A percentile compares a stretch with the other conserved stretches of the same genome.
These are phyloP conservation scores for Coregonus suidteri DNA, from an alignment of 2,797 vertebrate species.

Conservation along the genomic window DNA sequence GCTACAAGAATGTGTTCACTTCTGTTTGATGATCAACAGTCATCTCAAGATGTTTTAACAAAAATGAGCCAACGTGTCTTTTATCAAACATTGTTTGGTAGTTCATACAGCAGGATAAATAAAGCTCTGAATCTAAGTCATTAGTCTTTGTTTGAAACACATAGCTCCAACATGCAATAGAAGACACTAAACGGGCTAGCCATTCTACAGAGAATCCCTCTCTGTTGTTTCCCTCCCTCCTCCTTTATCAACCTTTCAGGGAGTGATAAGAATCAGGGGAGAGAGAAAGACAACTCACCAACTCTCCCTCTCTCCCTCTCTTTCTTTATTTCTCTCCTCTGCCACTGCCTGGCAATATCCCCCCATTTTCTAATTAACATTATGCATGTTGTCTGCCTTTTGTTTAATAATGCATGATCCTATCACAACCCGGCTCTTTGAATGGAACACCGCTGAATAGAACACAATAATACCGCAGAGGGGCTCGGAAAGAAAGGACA, in stretches of 20 bases:
- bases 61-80: not conserved
- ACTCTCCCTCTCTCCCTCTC: slow-evolving; percentile 10
- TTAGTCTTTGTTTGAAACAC: not conserved
- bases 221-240: not conserved
- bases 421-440: slow-evolving; percentile 76
- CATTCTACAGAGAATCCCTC: slow-evolving; percentile 1
- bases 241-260: slow-evolving; percentile 1
- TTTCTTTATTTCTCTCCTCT: slow-evolving; percentile 49
- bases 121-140: not conserved
- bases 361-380: slow-evolving; percentile 74
- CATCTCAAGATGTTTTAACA: not conserved
- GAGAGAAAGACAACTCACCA: slow-evolving; percentile 65
- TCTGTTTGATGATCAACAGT: not conserved
- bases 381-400: slow-evolving; percentile 77
- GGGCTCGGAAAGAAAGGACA: slow-evolving; percentile 62
- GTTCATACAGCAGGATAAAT: not conserved
- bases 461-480: slow-evolving; percentile 72
- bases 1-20: not conserved
- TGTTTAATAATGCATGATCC: slow-evolving; percentile 81
- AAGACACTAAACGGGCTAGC: not conserved
- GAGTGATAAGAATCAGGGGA: slow-evolving; percentile 66
- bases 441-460: slow-evolving; percentile 73
- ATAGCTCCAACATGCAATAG: not conserved
- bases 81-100: not conserved
- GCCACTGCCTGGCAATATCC: not conserved